These are phyloP conservation scores for Koerneria pararmatus DNA, from an alignment of 2,888 invertebrate species.

Conservation along the genomic window DNA sequence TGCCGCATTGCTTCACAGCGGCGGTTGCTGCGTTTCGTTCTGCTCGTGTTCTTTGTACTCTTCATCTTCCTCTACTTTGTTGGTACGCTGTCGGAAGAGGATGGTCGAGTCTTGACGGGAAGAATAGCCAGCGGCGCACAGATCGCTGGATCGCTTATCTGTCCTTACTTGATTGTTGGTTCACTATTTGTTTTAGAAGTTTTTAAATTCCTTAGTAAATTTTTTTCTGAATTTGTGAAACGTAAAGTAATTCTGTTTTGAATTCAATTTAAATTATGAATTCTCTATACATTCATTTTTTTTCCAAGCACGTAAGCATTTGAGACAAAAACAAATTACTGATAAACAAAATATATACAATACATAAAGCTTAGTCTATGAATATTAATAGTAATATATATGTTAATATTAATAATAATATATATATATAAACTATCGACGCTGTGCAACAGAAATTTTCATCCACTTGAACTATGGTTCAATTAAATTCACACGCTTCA, in stretches of 20 bases:
- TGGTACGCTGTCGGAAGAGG: slow-evolving; percentile 39
- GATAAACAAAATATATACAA: not conserved
- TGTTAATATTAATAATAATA: not conserved
- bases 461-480: no score
- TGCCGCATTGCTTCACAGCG: slow-evolving; percentile 34
- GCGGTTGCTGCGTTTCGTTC: slow-evolving; percentile 39
- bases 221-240: not conserved
- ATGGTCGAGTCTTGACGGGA: slow-evolving; percentile 42
- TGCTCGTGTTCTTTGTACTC: slow-evolving; percentile 32
- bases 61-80: slow-evolving; percentile 45
- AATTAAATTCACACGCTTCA: no score
- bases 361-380: not conserved
- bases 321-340: not conserved
- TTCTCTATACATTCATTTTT: not conserved
- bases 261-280: not conserved
- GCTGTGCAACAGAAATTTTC: no score
- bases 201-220: not conserved
- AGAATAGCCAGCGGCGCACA: slow-evolving; percentile 53
- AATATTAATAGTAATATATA: not conserved
- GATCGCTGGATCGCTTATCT: slow-evolving; percentile 57
- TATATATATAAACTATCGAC: slow-evolving; percentile 34
- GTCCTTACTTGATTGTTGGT: slow-evolving; percentile 56
- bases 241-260: not conserved
- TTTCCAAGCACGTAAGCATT: not conserved
- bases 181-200: not conserved